Percentiles rank a stretch among this genome's conserved stretches.
Evolutionary conservation across 2,888 invertebrate genomes (phyloP).

Genomic region (Calliphora vomitoria): DNA sequence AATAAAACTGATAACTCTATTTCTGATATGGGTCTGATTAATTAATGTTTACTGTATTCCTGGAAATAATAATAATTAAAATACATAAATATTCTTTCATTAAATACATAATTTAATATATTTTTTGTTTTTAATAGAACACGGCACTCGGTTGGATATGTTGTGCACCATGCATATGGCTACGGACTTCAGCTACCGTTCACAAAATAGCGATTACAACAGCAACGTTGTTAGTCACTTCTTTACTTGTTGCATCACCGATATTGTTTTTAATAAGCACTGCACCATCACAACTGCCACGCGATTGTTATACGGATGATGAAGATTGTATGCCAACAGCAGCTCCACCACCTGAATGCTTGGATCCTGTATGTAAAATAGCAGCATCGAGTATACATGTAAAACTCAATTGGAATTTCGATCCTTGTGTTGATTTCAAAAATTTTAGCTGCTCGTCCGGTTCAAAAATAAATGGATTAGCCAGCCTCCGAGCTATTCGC

Average conservation of each 20-base stretch:
- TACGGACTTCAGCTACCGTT: conserved; percentile 86
- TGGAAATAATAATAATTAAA: too few relatives aligned
- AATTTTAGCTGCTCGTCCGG: conserved; percentile 83
- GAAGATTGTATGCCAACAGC: conserved; percentile 82
- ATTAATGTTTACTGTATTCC: too few relatives aligned
- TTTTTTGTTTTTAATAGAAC: conserved; percentile 74
- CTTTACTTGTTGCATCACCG: conserved; percentile 87
- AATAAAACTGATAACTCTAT: too few relatives aligned
- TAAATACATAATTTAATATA: too few relatives aligned
- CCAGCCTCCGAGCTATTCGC: conserved; percentile 80
- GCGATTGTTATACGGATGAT: conserved; percentile 83
- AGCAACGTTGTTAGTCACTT: conserved; percentile 87
- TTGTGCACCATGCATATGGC: conserved; percentile 87
- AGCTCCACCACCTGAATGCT: conserved; percentile 82
- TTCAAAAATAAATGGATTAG: conserved; percentile 74
- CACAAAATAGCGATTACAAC: conserved; percentile 87
- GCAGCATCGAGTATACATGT: conserved; percentile 83
- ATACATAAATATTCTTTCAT: too few relatives aligned
- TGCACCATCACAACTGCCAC: conserved; percentile 83
- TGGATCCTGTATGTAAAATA: conserved; percentile 81
- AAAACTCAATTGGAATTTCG: conserved; percentile 83
- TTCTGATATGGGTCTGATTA: too few relatives aligned
- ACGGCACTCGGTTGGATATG: conserved; percentile 86
- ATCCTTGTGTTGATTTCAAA: conserved; percentile 84
- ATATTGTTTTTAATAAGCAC: conserved; percentile 86